Evolutionary conservation across 2,888 invertebrate genomes (phyloP), one percentile per base, ranked within the genome.

Genomic region (Himalopsyche kuldschensis): DNA sequence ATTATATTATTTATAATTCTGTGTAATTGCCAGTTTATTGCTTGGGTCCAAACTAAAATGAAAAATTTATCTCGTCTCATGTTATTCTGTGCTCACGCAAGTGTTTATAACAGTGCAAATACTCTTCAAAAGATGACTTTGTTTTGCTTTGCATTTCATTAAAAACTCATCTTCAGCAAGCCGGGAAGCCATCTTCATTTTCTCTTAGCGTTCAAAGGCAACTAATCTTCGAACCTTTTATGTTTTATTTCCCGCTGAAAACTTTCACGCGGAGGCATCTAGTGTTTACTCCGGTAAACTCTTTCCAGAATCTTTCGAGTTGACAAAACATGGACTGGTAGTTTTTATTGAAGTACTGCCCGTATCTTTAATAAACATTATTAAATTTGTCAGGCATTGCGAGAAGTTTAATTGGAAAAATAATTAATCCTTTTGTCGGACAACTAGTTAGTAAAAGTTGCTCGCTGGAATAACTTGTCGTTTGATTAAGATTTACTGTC

Each of bases 71-170:
- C 55, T 20, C n/a, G 20, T 55, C 6, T 55, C 6, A 55, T 55
- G 20, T 55, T n/a, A 55, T 24, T 55, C 55, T 55, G 20, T 20
- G 24, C 20, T 6, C 20, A 20, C 55, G 55, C 20, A 20, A 6
- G 20, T 20, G 55, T 55, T 55, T 1, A 55, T 20, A 20, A n/a
- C 5, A 17, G 47, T 10, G 30, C n/a, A 46, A 75, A 80, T 46
- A 31, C 30, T 47, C 48, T 27, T 75, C 35, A 35, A 41, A 79
- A 35, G 15, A 41, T 46, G 76, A 81, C 79, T 79, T 83, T 81
- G 83, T 83, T 85, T 82, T 85, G 81, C 78, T 82, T 85, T 83
- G 82, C 85, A 85, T 85, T 85, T 85, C 82, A 85, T 85, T 82
- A 84, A 82, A 84, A 85, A 82, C 82, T 84, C 82, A 82, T 82